These are phyloP conservation scores for Pseudotriccus pelzelni DNA, from an alignment of 2,797 vertebrate genomes.

Conservation along the genomic window DNA sequence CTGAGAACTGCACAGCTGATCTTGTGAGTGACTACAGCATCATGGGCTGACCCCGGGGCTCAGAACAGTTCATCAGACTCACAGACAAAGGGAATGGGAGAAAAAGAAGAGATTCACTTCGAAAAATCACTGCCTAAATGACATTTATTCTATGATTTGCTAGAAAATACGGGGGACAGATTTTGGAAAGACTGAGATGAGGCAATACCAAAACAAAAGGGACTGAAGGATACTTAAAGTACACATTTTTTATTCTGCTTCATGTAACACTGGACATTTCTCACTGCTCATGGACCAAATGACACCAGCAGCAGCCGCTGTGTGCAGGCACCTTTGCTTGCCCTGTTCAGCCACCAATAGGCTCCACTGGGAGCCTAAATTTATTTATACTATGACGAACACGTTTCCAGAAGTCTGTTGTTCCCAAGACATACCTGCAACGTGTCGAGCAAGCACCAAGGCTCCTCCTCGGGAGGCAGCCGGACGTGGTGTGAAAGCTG, in stretches of 20 bases:
- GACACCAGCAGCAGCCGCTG: neutral
- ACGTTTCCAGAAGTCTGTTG: neutral
- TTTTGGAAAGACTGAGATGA: neutral
- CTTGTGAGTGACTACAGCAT: neutral
- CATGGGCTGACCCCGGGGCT: fast-evolving
- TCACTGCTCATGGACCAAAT: neutral
- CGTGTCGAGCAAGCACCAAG: fast-evolving
- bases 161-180: neutral
- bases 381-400: neutral
- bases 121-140: neutral
- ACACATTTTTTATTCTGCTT: neutral
- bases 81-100: neutral
- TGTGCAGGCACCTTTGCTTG: neutral
- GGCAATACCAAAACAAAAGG: neutral
- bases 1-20: neutral
- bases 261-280: neutral
- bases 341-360: neutral
- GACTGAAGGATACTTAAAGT: neutral
- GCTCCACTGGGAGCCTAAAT: neutral
- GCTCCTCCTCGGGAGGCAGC: neutral
- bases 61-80: neutral
- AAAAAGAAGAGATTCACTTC: neutral
- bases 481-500: neutral
- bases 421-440: neutral
- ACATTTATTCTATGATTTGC: neutral